A percentile compares a stretch with the other conserved stretches of the same genome.
These are phyloP conservation scores for Dastarcus helophoroides DNA, from an alignment of 2,888 invertebrate genomes.

Conservation along the genomic window DNA sequence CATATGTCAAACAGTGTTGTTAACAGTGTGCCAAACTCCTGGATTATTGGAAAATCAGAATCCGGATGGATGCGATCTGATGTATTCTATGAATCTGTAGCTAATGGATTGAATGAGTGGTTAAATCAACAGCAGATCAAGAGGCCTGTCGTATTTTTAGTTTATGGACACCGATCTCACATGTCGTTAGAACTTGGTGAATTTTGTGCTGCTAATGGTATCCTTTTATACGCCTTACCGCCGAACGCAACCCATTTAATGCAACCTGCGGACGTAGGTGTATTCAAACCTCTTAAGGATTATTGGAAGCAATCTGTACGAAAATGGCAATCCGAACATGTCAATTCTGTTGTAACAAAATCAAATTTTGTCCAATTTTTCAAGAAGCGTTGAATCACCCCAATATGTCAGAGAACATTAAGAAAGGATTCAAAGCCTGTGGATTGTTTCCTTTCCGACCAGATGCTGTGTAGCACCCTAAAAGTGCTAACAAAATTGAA, in stretches of 20 bases:
- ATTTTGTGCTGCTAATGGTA: slow-evolving; percentile 20
- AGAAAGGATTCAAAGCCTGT: slow-evolving; percentile 3
- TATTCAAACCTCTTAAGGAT: slow-evolving; percentile 17
- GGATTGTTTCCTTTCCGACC: neutral
- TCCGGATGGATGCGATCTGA: slow-evolving; percentile 21
- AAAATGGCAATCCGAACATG: slow-evolving; percentile 6
- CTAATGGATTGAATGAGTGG: slow-evolving; percentile 17
- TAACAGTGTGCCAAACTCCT: slow-evolving; percentile 13
- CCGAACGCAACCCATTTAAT: slow-evolving; percentile 18
- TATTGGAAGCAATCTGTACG: slow-evolving; percentile 17
- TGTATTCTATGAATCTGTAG: slow-evolving; percentile 18
- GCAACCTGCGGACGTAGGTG: slow-evolving; percentile 19
- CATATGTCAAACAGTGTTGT: slow-evolving; percentile 14
- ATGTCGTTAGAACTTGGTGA: slow-evolving; percentile 17
- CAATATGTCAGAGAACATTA: neutral
- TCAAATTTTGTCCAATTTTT: neutral
- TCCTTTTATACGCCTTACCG: slow-evolving; percentile 18
- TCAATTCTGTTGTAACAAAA: neutral
- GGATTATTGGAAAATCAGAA: slow-evolving; percentile 16
- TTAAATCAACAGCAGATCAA: slow-evolving; percentile 9
- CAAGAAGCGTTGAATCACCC: neutral
- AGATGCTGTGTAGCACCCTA: slow-evolving; percentile 1
- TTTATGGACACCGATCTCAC: slow-evolving; percentile 24
- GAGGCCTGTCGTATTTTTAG: slow-evolving; percentile 19
- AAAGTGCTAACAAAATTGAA: slow-evolving; percentile 1